Base-by-base conservation (phyloP, 2,113 vertebrate genomes). In the Eolophus roseicapilla region DNA sequence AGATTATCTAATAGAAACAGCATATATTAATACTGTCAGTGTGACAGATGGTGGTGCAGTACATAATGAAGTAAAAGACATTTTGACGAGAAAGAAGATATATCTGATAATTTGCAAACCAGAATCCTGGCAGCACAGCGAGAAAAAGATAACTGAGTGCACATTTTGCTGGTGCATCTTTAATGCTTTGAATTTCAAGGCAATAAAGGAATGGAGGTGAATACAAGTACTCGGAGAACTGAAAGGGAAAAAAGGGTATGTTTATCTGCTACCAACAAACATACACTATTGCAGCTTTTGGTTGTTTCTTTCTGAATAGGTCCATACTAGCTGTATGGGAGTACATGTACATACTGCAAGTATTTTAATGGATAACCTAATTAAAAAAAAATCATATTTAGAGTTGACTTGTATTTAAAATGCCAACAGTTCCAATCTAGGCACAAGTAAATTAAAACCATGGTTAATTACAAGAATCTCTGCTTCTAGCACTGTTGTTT, bases 51-150 rank as follows among this genome's bases (percentile, higher is more conserved):
- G 80, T 77, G 87, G 76, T 92, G 74, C 92, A 90, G 83, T 80
- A 90, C 82, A 69, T 94, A 97, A 96, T 95, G 95, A 96, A 97
- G 81, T 89, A 86, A 94, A 97, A 97, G 52, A 68, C 93, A 91
- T 94, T 97, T 86, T 93, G 93, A 97, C 0, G 35, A 96, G 88
- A 88, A 92, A 94, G 79, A 90, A 82, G 77, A 94, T 93, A 44
- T 67, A 95, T 96, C 93, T 95, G 93, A 97, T 96, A 95, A 94
- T 94, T 97, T 92, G 76, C 83, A 97, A 97, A 97, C 96, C 93
- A 96, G 84, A 96, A 95, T 79, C 64, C 63, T 88, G 78, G 89
- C 83, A 96, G 80, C 19, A 90, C 43, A 97, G 89, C 50, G 7
- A 92, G 84, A 43, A 53, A 92, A 95, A 96, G 85, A 94, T 95